These are phyloP conservation scores for Mamestra brassicae DNA, from an alignment of 2,888 invertebrate species.

Conservation along the genomic window DNA sequence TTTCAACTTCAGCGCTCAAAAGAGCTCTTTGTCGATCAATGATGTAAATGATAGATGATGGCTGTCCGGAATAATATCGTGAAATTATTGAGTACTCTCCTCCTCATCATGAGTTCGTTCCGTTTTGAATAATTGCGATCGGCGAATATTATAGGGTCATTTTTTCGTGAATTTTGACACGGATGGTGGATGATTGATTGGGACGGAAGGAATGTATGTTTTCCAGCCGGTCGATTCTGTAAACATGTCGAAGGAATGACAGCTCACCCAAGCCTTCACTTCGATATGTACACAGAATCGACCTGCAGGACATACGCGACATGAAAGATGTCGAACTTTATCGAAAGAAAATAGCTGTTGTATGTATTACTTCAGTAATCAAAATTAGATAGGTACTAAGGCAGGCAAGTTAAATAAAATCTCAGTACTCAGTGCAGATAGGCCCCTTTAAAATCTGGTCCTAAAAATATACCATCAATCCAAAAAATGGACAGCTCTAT, in stretches of 20 bases:
- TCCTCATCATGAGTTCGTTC: slow-evolving; percentile 32
- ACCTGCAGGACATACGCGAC: not conserved
- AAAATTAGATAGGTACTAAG: too few relatives aligned
- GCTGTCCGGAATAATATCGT: slow-evolving; percentile 48
- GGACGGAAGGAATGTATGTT: not conserved
- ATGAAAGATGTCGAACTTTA: not conserved
- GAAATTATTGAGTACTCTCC: slow-evolving; percentile 55
- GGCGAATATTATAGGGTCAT: slow-evolving; percentile 30
- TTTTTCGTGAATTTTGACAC: slow-evolving; percentile 33
- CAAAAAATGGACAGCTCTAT: slow-evolving; percentile 19
- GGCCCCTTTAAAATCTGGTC: not conserved
- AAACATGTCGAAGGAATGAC: too few relatives aligned
- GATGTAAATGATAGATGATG: slow-evolving; percentile 60
- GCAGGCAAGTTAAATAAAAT: not conserved
- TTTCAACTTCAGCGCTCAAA: slow-evolving; percentile 46
- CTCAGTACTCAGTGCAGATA: not conserved
- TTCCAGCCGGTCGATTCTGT: not conserved
- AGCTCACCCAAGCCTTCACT: too few relatives aligned
- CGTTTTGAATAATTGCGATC: slow-evolving; percentile 49
- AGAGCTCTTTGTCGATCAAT: slow-evolving; percentile 64
- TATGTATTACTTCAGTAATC: too few relatives aligned
- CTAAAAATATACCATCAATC: not conserved
- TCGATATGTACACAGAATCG: too few relatives aligned
- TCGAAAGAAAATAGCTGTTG: not conserved
- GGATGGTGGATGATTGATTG: slow-evolving; percentile 24